phyloP scores from a whole-genome alignment of 2,113 vertebrate species.

The Charadrius vociferus region DNA sequence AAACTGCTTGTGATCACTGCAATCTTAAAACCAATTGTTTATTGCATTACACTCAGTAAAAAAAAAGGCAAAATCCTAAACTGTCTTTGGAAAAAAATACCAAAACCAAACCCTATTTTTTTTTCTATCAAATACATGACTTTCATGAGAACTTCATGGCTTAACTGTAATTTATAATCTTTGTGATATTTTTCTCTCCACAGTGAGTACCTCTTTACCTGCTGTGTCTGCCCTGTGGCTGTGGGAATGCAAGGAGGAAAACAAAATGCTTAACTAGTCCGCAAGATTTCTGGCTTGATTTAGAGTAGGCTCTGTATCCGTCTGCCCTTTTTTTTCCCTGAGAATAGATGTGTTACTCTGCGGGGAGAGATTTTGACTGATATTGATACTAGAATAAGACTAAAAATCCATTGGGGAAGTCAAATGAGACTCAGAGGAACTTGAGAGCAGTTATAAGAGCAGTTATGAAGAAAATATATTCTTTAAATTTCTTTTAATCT shows the following conservation, averaged over 20 bases:
- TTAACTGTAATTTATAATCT: neutral
- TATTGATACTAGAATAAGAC: slow-evolving; percentile 17
- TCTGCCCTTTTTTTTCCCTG: neutral
- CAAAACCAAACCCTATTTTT: neutral
- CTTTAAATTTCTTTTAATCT: slow-evolving; percentile 52
- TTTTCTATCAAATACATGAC: neutral
- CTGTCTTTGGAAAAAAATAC: neutral
- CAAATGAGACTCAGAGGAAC: neutral
- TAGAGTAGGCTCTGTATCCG: neutral
- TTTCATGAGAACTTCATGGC: neutral
- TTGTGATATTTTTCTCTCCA: neutral
- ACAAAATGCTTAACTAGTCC: neutral
- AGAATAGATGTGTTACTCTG: neutral
- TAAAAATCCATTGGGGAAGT: neutral
- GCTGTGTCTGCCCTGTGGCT: neutral
- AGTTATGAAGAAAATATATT: neutral
- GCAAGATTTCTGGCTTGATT: neutral
- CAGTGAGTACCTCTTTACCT: neutral
- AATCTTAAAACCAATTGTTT: neutral
- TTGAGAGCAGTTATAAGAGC: neutral
- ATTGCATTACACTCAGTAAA: neutral
- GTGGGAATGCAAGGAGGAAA: neutral
- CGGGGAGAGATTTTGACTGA: neutral
- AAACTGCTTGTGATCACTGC: neutral
- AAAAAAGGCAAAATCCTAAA: neutral